Conservation (phyloP, 2,113 vertebrate genomes). For the Camarhynchus parvulus region DNA sequence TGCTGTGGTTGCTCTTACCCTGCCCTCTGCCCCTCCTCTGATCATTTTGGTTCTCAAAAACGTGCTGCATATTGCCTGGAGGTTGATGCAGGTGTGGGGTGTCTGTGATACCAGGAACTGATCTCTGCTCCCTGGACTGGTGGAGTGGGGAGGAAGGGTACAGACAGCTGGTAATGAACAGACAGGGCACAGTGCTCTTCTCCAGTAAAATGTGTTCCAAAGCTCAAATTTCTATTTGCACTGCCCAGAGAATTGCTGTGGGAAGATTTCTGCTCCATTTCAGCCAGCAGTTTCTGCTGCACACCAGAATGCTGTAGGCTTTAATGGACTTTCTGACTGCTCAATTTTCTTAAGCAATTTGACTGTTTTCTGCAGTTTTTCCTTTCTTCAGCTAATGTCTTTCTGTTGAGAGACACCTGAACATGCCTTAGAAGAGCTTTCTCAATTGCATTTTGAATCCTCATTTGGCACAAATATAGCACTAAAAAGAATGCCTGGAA, state of each 20-base stretch:
- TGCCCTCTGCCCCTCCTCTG: not conserved
- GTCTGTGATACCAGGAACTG: not conserved
- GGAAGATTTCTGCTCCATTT: conserved; percentile 1
- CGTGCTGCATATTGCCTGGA: not conserved
- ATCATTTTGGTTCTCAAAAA: not conserved
- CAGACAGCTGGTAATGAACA: fast-evolving
- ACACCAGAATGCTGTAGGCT: not conserved
- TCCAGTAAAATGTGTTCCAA: not conserved
- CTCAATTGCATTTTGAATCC: not conserved
- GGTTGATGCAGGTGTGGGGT: not conserved
- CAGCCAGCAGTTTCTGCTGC: not conserved
- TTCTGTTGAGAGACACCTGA: not conserved
- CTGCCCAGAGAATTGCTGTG: not conserved
- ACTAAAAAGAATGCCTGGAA: conserved; percentile 3
- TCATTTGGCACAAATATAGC: not conserved
- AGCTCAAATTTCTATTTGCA: not conserved
- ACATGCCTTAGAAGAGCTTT: not conserved
- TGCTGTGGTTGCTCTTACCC: not conserved
- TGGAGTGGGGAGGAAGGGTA: not conserved
- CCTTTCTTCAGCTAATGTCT: not conserved
- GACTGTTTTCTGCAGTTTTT: not conserved
- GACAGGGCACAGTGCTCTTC: not conserved
- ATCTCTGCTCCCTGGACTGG: not conserved
- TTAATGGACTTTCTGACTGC: not conserved
- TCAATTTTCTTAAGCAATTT: not conserved